phyloP scores from a whole-genome alignment of 1,140 invertebrate genomes.

The Drosophila triauraria region DNA sequence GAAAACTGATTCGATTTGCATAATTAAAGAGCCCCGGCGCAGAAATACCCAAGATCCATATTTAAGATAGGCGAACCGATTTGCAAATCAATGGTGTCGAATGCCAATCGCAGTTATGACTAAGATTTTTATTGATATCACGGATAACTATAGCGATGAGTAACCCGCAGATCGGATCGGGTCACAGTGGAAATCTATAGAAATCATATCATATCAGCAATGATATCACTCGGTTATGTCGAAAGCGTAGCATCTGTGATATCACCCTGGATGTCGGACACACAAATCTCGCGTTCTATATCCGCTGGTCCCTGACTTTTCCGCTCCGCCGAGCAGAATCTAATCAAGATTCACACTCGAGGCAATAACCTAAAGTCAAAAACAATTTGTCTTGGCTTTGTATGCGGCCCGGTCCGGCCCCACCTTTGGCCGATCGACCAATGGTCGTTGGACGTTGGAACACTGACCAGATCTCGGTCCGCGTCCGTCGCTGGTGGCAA shows the following conservation, averaged over 20 bases:
- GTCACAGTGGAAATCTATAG: conserved; percentile 10
- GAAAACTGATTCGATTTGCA: conserved; percentile 73
- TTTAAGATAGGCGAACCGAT: conserved; percentile 66
- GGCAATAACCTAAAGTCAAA: conserved; percentile 49
- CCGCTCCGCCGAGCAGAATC: conserved; percentile 16
- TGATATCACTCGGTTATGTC: conserved; percentile 16
- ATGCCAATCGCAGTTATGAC: conserved; percentile 44
- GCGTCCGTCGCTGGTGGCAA: conserved; percentile 70
- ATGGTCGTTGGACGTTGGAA: background rate
- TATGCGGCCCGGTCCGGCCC: conserved; percentile 32
- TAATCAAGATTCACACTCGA: conserved; percentile 56
- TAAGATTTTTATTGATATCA: conserved; percentile 67
- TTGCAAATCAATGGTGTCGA: conserved; percentile 69
- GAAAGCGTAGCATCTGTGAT: background rate
- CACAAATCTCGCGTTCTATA: conserved; percentile 12
- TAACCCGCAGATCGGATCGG: conserved; percentile 24
- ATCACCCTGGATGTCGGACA: background rate
- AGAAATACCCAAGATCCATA: conserved; percentile 71
- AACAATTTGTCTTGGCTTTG: conserved; percentile 70
- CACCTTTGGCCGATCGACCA: conserved; percentile 37
- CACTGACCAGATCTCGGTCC: conserved; percentile 14
- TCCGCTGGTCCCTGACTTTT: conserved; percentile 19
- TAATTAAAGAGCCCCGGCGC: conserved; percentile 61
- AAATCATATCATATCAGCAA: background rate
- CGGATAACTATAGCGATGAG: conserved; percentile 65